phyloP scores from a whole-genome alignment of 1,140 invertebrate genomes.

The Sipha flava region DNA sequence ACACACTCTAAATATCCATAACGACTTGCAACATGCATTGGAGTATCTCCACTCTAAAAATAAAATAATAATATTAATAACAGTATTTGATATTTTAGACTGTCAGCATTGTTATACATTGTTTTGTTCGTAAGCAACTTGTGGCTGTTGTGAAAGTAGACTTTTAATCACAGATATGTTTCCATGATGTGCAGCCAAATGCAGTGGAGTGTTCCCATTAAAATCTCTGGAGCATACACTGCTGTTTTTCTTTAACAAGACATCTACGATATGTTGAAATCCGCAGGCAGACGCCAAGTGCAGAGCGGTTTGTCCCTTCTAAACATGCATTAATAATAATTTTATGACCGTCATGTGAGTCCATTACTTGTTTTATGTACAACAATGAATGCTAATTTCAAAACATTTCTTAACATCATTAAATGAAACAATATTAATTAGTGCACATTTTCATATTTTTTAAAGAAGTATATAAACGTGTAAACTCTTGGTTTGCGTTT shows the following conservation, averaged over 20 bases:
- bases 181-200: not conserved
- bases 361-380: too few species aligned
- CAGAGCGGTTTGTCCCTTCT: not conserved
- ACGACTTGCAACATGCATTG: constrained; percentile 10
- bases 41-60: constrained; percentile 7
- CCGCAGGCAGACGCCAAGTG: not conserved
- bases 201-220: constrained; percentile 12
- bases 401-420: too few species aligned
- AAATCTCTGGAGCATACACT: not conserved
- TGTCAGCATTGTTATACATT: not conserved
- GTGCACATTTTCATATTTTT: too few species aligned
- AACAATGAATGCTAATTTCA: too few species aligned
- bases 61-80: not conserved
- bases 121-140: not conserved
- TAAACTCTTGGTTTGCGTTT: too few species aligned
- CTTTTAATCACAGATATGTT: not conserved
- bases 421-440: too few species aligned
- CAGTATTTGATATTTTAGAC: not conserved
- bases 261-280: not conserved
- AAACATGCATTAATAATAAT: not conserved
- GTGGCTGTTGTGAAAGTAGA: not conserved
- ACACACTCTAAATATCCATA: constrained; percentile 19
- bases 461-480: too few species aligned
- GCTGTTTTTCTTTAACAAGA: not conserved
- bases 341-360: not conserved